Base-by-base conservation (phyloP, 2,888 invertebrate species). In the Noctuana brunneofusca region DNA sequence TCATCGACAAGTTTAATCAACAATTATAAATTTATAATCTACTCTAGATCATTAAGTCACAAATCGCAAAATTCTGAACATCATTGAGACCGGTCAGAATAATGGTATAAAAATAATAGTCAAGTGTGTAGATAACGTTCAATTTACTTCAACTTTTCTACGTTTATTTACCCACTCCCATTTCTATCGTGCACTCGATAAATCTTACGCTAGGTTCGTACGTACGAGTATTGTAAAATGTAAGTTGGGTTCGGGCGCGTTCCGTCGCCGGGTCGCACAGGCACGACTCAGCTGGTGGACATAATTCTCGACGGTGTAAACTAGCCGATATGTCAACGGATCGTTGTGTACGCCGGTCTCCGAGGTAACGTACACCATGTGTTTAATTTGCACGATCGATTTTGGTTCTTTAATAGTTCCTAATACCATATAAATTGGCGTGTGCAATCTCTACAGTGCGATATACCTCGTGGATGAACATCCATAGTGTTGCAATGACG, bases 241-340 rank as follows among this genome's bases (percentile, higher is more conserved):
- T 62, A 62, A 62, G 60, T 55, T 32, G 60, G 58, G 27, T 20
- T 49, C 20, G 32, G 18, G 58, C 64, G 60, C 52, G 53, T 63
- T 56, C 62, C 62, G 50, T 53, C 64, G 54, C 68, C 58, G 64
- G 60, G 63, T 64, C 52, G 62, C 66, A 68, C 60, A 66, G 64
- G 62, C 66, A 68, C 60, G 67, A 65, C 63, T 56, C 46, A 56
- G 48, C 27, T 65, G 65, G 54, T 53, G 62, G 54, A 66, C 68
- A 70, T 73, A 72, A 71, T 72, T 76, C 71, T 69, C 66, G 64
- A 68, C 71, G 72, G 69, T 70, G 70, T 73, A 66, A 71, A 69
- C 70, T 68, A 67, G 70, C 62, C 64, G 69, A 68, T 71, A 68
- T 66, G 67, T 68, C 66, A 67, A 65, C 65, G 60, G 60, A 63